These are phyloP conservation scores for Diprion similis DNA, from an alignment of 1,140 invertebrate species.

Conservation along the genomic window DNA sequence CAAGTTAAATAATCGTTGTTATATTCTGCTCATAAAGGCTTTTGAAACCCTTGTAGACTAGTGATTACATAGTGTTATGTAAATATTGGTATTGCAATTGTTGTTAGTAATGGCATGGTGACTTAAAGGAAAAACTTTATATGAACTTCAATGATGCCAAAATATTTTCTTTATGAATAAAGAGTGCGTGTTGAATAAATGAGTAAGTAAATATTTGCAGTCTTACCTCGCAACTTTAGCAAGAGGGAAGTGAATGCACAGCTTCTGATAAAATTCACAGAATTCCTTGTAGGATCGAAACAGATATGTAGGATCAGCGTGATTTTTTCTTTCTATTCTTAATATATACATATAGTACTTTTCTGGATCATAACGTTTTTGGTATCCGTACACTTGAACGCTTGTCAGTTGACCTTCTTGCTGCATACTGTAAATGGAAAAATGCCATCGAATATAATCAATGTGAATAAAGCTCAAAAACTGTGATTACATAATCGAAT, in stretches of 20 bases:
- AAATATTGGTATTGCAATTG: neutral
- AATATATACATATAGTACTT: conserved; percentile 98
- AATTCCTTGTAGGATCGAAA: conserved; percentile 97
- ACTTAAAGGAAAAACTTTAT: neutral
- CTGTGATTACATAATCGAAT: conserved; percentile 24
- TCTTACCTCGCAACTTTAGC: conserved; percentile 83
- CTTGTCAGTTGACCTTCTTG: conserved; percentile 89
- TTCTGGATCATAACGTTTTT: conserved; percentile 96
- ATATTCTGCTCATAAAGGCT: neutral
- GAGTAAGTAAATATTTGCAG: conserved; percentile 4
- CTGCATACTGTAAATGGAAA: conserved; percentile 70
- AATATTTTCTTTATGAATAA: too few species aligned
- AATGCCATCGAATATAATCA: conserved; percentile 13
- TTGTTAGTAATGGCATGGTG: too few species aligned
- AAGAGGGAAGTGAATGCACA: conserved; percentile 90
- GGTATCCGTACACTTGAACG: conserved; percentile 86
- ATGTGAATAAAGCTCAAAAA: conserved; percentile 1
- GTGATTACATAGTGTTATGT: too few species aligned
- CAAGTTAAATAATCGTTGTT: neutral
- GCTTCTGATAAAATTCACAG: conserved; percentile 93
- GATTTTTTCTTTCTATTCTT: conserved; percentile 82
- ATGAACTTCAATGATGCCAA: neutral
- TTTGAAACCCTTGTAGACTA: neutral
- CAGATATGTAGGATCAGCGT: conserved; percentile 84
- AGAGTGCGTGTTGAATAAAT: too few species aligned